phyloP scores from a whole-genome alignment of 2,113 vertebrate species.

The Progne subis region DNA sequence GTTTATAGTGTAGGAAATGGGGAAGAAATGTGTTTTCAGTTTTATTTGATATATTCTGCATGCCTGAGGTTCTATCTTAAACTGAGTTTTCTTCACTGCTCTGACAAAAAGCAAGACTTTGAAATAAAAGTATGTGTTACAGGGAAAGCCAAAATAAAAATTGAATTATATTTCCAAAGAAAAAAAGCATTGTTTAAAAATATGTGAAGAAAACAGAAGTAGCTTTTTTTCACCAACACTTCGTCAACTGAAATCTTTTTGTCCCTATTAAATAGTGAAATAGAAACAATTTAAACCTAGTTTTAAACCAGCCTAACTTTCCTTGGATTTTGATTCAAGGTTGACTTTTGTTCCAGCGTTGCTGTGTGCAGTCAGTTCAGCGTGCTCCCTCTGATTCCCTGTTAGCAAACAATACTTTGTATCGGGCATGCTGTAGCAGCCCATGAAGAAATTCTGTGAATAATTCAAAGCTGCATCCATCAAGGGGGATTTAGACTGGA shows the following conservation, averaged over 20 bases:
- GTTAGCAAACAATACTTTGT: background rate
- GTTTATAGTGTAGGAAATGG: constrained; percentile 37
- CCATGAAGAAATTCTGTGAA: background rate
- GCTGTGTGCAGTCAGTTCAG: background rate
- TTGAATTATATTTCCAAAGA: background rate
- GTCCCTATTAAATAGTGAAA: background rate
- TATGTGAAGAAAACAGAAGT: background rate
- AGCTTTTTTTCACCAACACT: background rate
- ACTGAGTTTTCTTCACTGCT: constrained; percentile 24
- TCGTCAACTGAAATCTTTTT: background rate
- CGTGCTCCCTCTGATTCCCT: background rate
- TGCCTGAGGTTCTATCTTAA: constrained; percentile 44
- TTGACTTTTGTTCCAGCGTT: background rate
- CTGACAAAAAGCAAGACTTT: background rate
- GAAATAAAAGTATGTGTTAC: background rate
- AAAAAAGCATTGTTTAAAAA: background rate
- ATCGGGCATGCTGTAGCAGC: accelerated
- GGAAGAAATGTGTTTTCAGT: constrained; percentile 54
- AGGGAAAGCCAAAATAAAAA: constrained; percentile 14
- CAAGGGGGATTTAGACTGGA: background rate
- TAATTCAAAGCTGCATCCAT: background rate
- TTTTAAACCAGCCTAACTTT: background rate
- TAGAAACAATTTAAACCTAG: background rate
- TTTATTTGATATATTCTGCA: constrained; percentile 9
- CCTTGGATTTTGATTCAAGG: background rate